Base-by-base conservation (phyloP, 2,797 vertebrate species). In the Micromesistius poutassou region DNA sequence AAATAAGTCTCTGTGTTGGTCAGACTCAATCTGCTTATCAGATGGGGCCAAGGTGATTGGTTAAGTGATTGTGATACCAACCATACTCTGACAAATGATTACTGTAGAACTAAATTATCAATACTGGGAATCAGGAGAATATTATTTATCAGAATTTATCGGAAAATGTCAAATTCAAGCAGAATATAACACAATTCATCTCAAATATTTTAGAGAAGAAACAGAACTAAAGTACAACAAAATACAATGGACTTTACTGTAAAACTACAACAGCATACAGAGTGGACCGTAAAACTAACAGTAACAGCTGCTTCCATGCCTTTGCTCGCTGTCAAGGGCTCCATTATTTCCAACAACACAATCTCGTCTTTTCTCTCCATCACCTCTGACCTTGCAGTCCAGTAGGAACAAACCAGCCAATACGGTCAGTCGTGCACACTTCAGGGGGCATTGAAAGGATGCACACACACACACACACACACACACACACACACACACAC, bases 41-140 rank as follows among this genome's bases (percentile, higher is more conserved):
- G n/a, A 62, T 25, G n/a, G 46, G 5, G 22, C 55, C 55, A 25
- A 62, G 19, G n/a, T 6, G 19, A 62, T 62, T 0, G 22, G 22
- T 66, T 8, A 55, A 55, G 55, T 8, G 55, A 66, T 66, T 66
- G 62, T 66, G n/a, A 68, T 68, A 68, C 9, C 2, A 28, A 68
- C 9, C 2, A 28, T 28, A 5, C 7, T n/a, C 22, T 62, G 22
- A 68, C n/a, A 10, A 28, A 68, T 68, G 7, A 68, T 28, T 10
- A 68, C 25, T 28, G 62, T 25, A 68, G 28, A 12, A 68, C 25
- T 68, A 68, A 68, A 13, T 68, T 25, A 1, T 25, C 8, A 68
- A 68, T 4, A 68, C 62, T 68, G 25, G 62, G 78, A 8, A 71
- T 72, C 1, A 8, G n/a, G 79, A 77, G 14, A 50, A 14, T 50